Percentiles rank a stretch among this genome's conserved stretches.
Evolutionary conservation across 2,888 invertebrate species (phyloP).

Genomic region (Leptinotarsa haldemani): DNA sequence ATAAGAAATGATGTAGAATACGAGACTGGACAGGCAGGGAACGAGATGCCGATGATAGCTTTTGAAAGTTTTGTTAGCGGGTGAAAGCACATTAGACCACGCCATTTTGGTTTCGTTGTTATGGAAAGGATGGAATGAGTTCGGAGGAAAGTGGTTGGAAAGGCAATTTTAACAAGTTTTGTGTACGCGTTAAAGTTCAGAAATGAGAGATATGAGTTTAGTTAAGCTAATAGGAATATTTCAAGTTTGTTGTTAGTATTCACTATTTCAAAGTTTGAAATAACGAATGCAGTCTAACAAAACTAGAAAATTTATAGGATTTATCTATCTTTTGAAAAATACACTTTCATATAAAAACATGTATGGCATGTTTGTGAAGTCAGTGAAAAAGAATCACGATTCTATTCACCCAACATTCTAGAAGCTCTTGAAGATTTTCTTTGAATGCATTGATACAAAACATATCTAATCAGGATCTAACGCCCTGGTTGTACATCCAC

Average conservation of each 20-base stretch:
- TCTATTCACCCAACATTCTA: too few relatives aligned
- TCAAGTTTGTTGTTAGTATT: neutral
- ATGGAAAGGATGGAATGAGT: constrained; percentile 49
- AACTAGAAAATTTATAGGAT: too few relatives aligned
- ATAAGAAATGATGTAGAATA: constrained; percentile 53
- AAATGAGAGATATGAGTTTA: constrained; percentile 11
- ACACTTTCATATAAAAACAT: too few relatives aligned
- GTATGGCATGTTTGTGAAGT: too few relatives aligned
- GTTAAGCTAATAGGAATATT: neutral
- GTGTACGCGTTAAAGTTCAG: neutral
- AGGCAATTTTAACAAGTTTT: constrained; percentile 42
- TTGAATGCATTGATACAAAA: too few relatives aligned
- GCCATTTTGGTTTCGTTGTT: constrained; percentile 50
- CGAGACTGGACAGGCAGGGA: constrained; percentile 49
- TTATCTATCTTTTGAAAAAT: too few relatives aligned
- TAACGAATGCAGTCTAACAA: too few relatives aligned
- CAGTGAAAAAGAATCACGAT: too few relatives aligned
- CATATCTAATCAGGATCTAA: too few relatives aligned
- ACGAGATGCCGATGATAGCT: constrained; percentile 51
- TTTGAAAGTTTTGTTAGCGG: constrained; percentile 55
- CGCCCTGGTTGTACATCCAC: too few relatives aligned
- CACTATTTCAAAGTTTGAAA: neutral
- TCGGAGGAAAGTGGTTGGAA: constrained; percentile 47
- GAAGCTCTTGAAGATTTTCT: too few relatives aligned
- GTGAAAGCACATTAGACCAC: constrained; percentile 51